Evolutionary conservation across 92 coral and sea anemone genomes (phyloP).

Genomic region (Hydrozoanthus gracilis): DNA sequence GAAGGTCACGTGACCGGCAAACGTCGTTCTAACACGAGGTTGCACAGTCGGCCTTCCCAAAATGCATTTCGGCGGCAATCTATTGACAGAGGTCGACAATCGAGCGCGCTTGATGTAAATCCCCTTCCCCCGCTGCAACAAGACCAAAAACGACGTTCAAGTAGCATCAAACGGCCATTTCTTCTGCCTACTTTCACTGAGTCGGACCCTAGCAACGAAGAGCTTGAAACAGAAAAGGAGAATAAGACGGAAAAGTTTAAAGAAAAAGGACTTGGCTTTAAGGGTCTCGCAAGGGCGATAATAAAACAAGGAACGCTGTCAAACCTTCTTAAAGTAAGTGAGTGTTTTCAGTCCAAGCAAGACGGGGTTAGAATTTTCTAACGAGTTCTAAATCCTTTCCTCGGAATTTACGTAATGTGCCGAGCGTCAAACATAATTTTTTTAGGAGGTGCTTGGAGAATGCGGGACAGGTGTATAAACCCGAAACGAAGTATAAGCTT

Average conservation of each 20-base stretch:
- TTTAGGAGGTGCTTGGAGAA: too few species aligned
- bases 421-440: too few species aligned
- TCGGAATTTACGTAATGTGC: too few species aligned
- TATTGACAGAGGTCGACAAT: neutral
- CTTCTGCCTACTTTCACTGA: conserved; percentile 70
- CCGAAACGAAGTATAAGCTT: too few species aligned
- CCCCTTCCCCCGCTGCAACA: neutral
- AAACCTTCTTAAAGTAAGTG: conserved; percentile 63
- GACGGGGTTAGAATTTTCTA: too few species aligned
- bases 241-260: conserved; percentile 41
- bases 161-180: conserved; percentile 42
- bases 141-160: neutral
- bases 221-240: conserved; percentile 33
- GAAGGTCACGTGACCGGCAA: neutral
- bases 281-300: conserved; percentile 75
- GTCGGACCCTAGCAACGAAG: conserved; percentile 41
- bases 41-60: conserved; percentile 3
- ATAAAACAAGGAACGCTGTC: conserved; percentile 76
- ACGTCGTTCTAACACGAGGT: neutral
- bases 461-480: too few species aligned
- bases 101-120: neutral
- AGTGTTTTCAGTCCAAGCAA: neutral
- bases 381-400: too few species aligned
- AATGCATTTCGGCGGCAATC: conserved; percentile 4
- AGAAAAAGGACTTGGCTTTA: conserved; percentile 56